Evolutionary conservation across 2,888 invertebrate genomes (phyloP).

Genomic region (Pandemis corylana): DNA sequence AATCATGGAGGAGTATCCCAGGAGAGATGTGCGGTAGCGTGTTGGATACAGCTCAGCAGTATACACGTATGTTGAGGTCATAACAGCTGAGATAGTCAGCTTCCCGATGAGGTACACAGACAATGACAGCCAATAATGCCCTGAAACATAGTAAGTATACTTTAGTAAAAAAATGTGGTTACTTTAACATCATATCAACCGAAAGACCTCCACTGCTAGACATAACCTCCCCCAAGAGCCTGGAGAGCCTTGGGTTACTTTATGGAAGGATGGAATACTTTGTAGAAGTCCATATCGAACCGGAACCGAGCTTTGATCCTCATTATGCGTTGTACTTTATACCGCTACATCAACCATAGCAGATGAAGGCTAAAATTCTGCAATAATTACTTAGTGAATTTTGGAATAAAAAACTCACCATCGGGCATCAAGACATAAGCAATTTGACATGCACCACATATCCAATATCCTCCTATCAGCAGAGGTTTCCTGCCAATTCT

Average conservation of each 20-base stretch:
- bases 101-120: constrained; percentile 83
- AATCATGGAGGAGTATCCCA: constrained; percentile 86
- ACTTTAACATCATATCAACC: too few species aligned
- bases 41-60: constrained; percentile 87
- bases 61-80: constrained; percentile 82
- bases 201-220: too few species aligned
- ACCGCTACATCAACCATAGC: too few species aligned
- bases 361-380: too few species aligned
- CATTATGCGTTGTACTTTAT: too few species aligned
- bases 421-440: constrained; percentile 13
- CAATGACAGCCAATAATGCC: constrained; percentile 48
- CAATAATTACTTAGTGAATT: not conserved
- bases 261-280: too few species aligned
- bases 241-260: too few species aligned
- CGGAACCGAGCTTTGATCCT: not conserved
- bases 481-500: constrained; percentile 15
- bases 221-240: too few species aligned
- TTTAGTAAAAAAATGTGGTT: too few species aligned
- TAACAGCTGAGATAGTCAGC: constrained; percentile 82
- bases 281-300: too few species aligned
- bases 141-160: not conserved
- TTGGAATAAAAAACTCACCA: constrained; percentile 2
- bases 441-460: constrained; percentile 20
- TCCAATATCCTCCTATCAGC: constrained; percentile 1
- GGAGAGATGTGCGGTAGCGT: constrained; percentile 81